Conservation (phyloP, 2,888 invertebrate genomes). For the Drosophila cracens region DNA sequence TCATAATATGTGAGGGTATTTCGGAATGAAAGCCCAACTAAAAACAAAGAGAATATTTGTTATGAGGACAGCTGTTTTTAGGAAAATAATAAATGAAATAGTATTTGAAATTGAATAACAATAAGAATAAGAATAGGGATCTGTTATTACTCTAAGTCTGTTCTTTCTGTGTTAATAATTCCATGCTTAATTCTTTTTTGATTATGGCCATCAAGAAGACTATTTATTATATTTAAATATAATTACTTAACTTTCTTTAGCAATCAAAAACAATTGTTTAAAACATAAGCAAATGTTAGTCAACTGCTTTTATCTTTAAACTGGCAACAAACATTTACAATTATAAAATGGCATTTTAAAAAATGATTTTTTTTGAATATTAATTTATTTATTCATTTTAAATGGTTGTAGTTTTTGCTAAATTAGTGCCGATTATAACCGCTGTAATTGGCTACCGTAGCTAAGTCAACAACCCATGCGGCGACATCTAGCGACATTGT, state of each 20-base stretch:
- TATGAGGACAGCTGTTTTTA: neutral
- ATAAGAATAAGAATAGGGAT: too few relatives aligned
- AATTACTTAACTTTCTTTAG: neutral
- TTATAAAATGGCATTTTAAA: neutral
- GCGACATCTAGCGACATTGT: constrained; percentile 43
- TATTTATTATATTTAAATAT: neutral
- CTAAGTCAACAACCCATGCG: constrained; percentile 4
- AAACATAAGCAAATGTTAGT: neutral
- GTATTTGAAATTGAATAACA: neutral
- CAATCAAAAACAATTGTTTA: neutral
- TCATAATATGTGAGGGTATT: neutral
- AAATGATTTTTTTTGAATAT: neutral
- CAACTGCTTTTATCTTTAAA: neutral
- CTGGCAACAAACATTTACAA: neutral
- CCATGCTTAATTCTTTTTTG: neutral
- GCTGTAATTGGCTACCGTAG: neutral
- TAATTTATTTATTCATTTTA: neutral
- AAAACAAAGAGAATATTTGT: neutral
- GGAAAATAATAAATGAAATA: neutral
- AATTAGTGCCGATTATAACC: neutral
- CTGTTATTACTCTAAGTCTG: neutral
- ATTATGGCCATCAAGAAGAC: neutral
- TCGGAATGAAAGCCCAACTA: neutral
- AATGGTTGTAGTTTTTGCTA: constrained; percentile 15
- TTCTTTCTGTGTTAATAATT: neutral